Evolutionary conservation across 2,888 invertebrate genomes (phyloP).

Genomic region (Acanthosepion esculentum): DNA sequence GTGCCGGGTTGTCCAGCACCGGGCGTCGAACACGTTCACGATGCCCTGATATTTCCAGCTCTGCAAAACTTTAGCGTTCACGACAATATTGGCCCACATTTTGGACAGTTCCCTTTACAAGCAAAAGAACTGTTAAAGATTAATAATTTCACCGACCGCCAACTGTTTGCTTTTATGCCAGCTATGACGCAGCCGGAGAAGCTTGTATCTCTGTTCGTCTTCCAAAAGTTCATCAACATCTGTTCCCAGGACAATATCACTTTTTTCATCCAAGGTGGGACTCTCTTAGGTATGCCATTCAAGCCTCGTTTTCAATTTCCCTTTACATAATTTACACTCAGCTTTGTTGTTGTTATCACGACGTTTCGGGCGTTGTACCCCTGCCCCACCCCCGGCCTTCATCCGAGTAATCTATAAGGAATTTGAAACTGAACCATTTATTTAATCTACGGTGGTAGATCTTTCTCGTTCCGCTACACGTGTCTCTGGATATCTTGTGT

Average conservation of each 20-base stretch:
- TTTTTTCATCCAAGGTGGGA: conserved; percentile 42
- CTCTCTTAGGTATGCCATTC: neutral
- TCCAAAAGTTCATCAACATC: conserved; percentile 33
- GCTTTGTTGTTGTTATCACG: too few species aligned
- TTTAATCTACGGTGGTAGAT: too few species aligned
- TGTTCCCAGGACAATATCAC: conserved; percentile 37
- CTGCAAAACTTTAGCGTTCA: neutral
- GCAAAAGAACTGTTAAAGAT: neutral
- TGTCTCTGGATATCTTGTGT: too few species aligned
- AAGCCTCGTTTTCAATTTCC: neutral
- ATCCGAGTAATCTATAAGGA: too few species aligned
- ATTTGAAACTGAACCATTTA: too few species aligned
- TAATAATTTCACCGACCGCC: neutral
- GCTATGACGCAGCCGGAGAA: neutral
- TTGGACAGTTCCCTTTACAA: neutral
- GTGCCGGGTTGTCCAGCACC: neutral
- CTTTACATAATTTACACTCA: neutral
- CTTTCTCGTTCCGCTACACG: too few species aligned
- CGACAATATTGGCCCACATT: neutral
- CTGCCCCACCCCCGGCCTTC: too few species aligned
- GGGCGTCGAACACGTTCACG: neutral
- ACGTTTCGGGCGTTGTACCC: too few species aligned
- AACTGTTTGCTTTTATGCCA: neutral
- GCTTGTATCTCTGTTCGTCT: conserved; percentile 25
- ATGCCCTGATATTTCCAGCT: neutral